Percentiles rank a stretch among this genome's conserved stretches.
phyloP scores from a whole-genome alignment of 2,797 vertebrate genomes.

The Rhodeus uyekii region DNA sequence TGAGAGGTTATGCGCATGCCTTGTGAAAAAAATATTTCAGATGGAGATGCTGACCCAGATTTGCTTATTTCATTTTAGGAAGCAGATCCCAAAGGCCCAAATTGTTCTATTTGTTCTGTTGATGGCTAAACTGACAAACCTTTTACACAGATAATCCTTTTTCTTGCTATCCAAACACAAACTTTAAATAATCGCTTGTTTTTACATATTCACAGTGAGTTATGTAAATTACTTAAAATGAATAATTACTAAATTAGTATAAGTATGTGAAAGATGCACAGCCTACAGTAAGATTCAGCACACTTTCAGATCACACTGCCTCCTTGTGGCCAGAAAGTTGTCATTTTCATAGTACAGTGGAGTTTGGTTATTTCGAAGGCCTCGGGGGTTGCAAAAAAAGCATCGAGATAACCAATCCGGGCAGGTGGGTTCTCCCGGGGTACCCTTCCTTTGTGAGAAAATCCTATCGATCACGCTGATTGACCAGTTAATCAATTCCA shows the following conservation, averaged over 20 bases:
- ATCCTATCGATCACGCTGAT: too few species aligned
- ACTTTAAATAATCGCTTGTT: not conserved
- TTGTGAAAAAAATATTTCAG: not conserved
- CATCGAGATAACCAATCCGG: too few species aligned
- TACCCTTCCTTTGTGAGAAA: too few species aligned
- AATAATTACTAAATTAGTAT: not conserved
- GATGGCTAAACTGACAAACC: not conserved
- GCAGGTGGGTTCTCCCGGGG: too few species aligned
- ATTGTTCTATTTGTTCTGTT: not conserved
- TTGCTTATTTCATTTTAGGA: not conserved
- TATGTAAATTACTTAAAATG: not conserved
- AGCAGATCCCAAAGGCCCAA: not conserved
- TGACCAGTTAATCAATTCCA: too few species aligned
- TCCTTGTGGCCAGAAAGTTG: conserved; percentile 34
- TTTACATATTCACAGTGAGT: not conserved
- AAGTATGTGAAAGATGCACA: not conserved
- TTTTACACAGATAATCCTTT: not conserved
- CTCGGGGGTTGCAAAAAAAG: too few species aligned
- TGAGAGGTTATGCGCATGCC: not conserved
- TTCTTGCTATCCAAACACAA: not conserved
- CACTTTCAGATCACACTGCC: conserved; percentile 31
- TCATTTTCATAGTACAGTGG: not conserved
- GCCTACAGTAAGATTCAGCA: not conserved
- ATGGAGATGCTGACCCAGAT: not conserved
- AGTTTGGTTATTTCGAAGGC: too few species aligned